These are phyloP conservation scores for Pseudochromis fuscus DNA, from an alignment of 2,797 vertebrate species.

Conservation along the genomic window DNA sequence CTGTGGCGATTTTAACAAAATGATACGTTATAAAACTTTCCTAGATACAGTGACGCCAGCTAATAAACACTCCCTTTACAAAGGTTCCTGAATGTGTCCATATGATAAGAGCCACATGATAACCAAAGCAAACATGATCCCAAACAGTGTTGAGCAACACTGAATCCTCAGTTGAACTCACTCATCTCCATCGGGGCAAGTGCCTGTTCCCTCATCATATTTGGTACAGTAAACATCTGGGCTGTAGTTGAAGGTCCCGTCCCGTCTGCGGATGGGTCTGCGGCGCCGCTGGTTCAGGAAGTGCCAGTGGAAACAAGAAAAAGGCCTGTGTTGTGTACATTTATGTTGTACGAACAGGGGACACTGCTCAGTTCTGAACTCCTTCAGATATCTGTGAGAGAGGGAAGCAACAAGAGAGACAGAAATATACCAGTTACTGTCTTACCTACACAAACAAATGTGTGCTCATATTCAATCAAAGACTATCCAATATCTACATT, in stretches of 20 bases:
- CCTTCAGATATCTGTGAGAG: constrained; percentile 95
- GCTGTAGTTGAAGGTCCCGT: constrained; percentile 98
- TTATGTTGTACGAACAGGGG: constrained; percentile 98
- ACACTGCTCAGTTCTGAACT: constrained; percentile 98
- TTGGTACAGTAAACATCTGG: constrained; percentile 99
- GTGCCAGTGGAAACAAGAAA: constrained; percentile 99
- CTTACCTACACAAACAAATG: not conserved
- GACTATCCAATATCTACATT: no score
- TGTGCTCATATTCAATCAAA: not conserved
- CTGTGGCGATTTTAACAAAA: not conserved
- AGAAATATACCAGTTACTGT: not conserved
- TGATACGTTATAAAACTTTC: not conserved
- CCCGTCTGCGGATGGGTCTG: constrained; percentile 93
- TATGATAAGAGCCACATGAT: not conserved
- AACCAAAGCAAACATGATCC: not conserved
- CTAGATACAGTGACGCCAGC: not conserved
- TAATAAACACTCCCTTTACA: not conserved
- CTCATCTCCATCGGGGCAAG: constrained; percentile 98
- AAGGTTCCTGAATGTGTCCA: not conserved
- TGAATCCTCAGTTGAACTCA: constrained; percentile 82
- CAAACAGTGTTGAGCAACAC: not conserved
- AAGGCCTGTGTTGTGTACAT: constrained; percentile 97
- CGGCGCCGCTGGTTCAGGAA: constrained; percentile 98
- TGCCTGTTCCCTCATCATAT: constrained; percentile 96
- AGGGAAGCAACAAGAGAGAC: not conserved